phyloP scores from a whole-genome alignment of 1,140 invertebrate genomes.

The Hyles euphorbiae region DNA sequence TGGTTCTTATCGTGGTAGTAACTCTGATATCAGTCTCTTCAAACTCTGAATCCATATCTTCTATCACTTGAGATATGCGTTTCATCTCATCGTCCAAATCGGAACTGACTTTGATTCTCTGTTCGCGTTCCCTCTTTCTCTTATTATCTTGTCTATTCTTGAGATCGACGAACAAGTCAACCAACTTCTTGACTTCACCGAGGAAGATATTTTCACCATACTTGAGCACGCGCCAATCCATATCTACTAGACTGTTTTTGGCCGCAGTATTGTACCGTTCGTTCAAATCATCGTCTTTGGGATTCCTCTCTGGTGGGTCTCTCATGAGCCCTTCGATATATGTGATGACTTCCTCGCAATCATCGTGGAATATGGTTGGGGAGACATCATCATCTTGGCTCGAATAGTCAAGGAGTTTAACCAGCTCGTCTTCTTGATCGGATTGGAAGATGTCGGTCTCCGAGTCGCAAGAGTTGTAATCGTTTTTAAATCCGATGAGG shows the following conservation, averaged over 20 bases:
- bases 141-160: slow-evolving; percentile 45
- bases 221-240: slow-evolving; percentile 70
- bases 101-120: slow-evolving; percentile 41
- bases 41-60: slow-evolving; percentile 56
- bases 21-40: slow-evolving; percentile 32
- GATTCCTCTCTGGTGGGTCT: slow-evolving; percentile 25
- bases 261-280: slow-evolving; percentile 56
- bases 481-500: slow-evolving; percentile 28
- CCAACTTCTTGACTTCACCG: slow-evolving; percentile 62
- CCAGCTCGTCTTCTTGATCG: slow-evolving; percentile 88
- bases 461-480: slow-evolving; percentile 76
- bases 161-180: slow-evolving; percentile 49
- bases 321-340: slow-evolving; percentile 59
- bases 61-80: slow-evolving; percentile 57
- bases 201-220: slow-evolving; percentile 70
- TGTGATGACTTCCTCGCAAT: slow-evolving; percentile 58
- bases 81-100: slow-evolving; percentile 67
- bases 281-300: slow-evolving; percentile 50
- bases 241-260: slow-evolving; percentile 58
- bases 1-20: slow-evolving; percentile 32
- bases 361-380: slow-evolving; percentile 62
- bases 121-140: slow-evolving; percentile 38
- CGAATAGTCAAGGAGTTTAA: slow-evolving; percentile 77
- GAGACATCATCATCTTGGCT: slow-evolving; percentile 72
- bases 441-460: slow-evolving; percentile 86